These are phyloP conservation scores for Spheniscus mendiculus DNA, from an alignment of 2,113 vertebrate species.

Conservation along the genomic window DNA sequence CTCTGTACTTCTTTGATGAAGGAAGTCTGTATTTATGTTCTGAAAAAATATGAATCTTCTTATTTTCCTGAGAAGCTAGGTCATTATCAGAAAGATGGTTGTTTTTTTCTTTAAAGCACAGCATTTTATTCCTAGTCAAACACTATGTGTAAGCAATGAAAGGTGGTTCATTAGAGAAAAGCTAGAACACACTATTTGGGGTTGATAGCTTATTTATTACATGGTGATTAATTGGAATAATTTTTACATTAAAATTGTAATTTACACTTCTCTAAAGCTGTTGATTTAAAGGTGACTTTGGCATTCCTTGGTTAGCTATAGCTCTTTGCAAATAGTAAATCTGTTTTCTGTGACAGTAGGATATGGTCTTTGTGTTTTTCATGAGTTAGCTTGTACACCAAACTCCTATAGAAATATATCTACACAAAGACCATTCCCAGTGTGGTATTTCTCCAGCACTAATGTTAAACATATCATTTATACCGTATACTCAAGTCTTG, in stretches of 20 bases:
- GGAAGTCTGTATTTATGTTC: background rate
- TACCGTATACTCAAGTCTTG: accelerated
- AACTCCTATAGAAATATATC: background rate
- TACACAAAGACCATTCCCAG: background rate
- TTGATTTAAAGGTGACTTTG: background rate
- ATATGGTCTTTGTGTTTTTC: background rate
- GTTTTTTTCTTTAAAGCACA: background rate
- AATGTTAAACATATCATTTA: background rate
- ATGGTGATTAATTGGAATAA: background rate
- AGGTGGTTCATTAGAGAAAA: background rate
- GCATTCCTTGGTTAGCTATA: background rate
- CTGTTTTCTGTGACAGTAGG: background rate
- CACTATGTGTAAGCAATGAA: background rate
- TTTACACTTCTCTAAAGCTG: background rate
- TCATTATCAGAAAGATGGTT: background rate
- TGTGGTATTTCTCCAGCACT: background rate
- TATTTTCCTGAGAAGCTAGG: background rate
- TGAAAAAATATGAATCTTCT: background rate
- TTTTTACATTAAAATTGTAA: background rate
- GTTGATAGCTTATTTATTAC: background rate
- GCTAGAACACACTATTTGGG: background rate
- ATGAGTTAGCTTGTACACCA: background rate
- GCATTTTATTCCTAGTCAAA: background rate
- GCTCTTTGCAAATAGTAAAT: background rate
- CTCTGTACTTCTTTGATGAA: background rate